These are phyloP conservation scores for Syngnathus rostellatus DNA, from an alignment of 2,797 vertebrate genomes.

Conservation along the genomic window DNA sequence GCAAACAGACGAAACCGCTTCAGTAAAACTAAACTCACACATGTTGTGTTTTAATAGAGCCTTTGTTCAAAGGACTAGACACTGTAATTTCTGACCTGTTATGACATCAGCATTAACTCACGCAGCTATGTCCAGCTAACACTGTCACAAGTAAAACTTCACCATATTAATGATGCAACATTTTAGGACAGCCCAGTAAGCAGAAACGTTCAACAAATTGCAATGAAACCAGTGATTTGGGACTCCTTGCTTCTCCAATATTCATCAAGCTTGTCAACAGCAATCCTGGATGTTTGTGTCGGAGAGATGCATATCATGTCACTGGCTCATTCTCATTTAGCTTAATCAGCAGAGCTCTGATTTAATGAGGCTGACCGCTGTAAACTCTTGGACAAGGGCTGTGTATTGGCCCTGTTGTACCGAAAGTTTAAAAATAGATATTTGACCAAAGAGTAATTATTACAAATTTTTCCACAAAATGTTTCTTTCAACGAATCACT, in stretches of 20 bases:
- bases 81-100: slow-evolving; percentile 45
- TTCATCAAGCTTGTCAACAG: slow-evolving; percentile 39
- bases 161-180: slow-evolving; percentile 48
- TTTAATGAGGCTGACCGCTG: slow-evolving; percentile 38
- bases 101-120: slow-evolving; percentile 26
- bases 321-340: slow-evolving; percentile 13
- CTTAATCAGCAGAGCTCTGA: slow-evolving; percentile 44
- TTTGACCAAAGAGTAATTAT: too few species aligned
- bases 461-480: too few species aligned
- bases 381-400: slow-evolving; percentile 2
- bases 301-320: slow-evolving; percentile 15
- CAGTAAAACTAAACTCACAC: slow-evolving; percentile 3
- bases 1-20: not conserved
- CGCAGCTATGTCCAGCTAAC: slow-evolving; percentile 18
- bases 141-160: slow-evolving; percentile 34
- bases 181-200: slow-evolving; percentile 31
- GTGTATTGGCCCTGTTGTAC: not conserved
- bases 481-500: too few species aligned
- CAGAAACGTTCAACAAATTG: slow-evolving; percentile 24
- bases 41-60: not conserved
- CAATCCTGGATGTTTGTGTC: slow-evolving; percentile 14
- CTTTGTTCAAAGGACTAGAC: slow-evolving; percentile 17
- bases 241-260: slow-evolving; percentile 34
- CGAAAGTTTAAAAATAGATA: not conserved
- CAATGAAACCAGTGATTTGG: slow-evolving; percentile 19